Conservation (phyloP, 1,140 invertebrate genomes). For the Papilio helenus region DNA sequence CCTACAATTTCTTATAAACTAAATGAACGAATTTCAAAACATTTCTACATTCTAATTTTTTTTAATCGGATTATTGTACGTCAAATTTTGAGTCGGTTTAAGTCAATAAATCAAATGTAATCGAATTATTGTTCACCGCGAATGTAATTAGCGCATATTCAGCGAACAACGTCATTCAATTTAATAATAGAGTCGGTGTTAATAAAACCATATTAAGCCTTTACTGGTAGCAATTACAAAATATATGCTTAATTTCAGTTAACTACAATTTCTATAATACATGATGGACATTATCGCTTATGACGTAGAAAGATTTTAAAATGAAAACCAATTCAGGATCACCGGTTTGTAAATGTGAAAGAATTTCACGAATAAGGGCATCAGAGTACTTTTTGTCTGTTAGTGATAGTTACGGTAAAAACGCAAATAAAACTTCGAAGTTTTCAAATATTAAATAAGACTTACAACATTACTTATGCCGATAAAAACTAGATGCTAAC, state of each 20-base stretch:
- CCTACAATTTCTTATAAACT: no score
- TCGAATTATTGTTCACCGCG: neutral
- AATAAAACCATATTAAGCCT: neutral
- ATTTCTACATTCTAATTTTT: neutral
- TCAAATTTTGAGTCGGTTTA: neutral
- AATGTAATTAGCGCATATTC: slow-evolving; percentile 10
- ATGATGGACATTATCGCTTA: neutral
- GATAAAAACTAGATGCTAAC: neutral
- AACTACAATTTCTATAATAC: neutral
- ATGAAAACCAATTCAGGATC: no score
- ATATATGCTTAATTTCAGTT: neutral
- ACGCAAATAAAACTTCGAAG: neutral
- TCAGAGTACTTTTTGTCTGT: neutral
- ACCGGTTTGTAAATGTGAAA: no score
- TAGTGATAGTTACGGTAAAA: neutral
- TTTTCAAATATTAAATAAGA: neutral
- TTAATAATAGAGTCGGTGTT: neutral
- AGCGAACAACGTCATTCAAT: neutral
- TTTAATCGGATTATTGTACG: neutral
- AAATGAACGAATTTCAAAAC: no score
- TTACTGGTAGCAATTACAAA: neutral
- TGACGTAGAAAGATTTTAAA: neutral
- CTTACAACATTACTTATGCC: neutral
- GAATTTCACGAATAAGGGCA: no score
- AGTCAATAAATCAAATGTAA: neutral